Evolutionary conservation across 2,797 vertebrate genomes (phyloP), one percentile per base, ranked within the genome.

Genomic region (Atherinosoma microstoma): DNA sequence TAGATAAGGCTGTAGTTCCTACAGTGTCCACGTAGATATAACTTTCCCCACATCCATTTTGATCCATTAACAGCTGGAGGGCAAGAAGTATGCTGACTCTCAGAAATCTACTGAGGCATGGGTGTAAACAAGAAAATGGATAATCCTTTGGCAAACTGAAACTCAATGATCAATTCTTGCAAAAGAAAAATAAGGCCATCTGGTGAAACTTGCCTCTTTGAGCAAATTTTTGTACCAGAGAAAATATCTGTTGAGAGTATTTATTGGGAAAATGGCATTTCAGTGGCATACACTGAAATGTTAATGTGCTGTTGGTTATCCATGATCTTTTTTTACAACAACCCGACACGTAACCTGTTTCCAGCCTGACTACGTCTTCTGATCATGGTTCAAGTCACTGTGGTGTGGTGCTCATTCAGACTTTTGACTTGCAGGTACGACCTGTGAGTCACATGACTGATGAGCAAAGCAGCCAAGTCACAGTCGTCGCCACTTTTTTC

Each of bases 101-200:
- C n/a, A 54, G 47, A 62, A 58, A 70, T 58, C 38, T 11, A 61
- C 36, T 11, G 6, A 42, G 2, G 0, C 29, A 59, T 38, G 34
- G 34, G 34, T 35, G 34, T 35, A 67, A 83, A 79, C 10, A n/a
- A 38, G 57, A 49, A 63, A 80, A 67, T 30, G 30, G 29, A 59
- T 78, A 60, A 87, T 83, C 67, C 68, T 0, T 65, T 59, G 78
- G 78, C 75, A 57, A 67, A 90, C 88, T 79, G 89, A 93, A 93
- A 94, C 89, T 84, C 59, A 73, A 70, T 83, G n/a, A 22, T 49
- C 7, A 10, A 1, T 49, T 49, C 6, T 49, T 38, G 38, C 24
- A 62, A 72, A 61, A 47, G 62, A 72, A 59, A 47, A 59, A 80
- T 70, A 38, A 57, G 62, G 15, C 0, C 6, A 6, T 30, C 4